Evolutionary conservation across 2,888 invertebrate genomes (phyloP).

Genomic region (Zele albiditarsus): DNA sequence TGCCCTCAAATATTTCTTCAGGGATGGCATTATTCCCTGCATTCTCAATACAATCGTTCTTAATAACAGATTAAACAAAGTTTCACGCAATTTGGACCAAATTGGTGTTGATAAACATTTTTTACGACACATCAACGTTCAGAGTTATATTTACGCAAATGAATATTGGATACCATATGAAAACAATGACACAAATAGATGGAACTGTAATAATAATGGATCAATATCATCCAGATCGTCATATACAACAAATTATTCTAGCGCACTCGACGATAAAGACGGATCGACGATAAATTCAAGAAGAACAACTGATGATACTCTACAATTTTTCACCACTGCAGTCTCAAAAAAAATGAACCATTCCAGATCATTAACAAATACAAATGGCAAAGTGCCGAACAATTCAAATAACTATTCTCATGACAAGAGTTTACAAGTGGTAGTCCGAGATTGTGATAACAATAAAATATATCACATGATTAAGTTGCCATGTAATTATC

Average conservation of each 20-base stretch:
- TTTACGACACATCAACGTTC: slow-evolving; percentile 51
- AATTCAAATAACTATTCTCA: slow-evolving; percentile 36
- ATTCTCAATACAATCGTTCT: slow-evolving; percentile 60
- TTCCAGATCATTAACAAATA: background rate
- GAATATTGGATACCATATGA: slow-evolving; percentile 31
- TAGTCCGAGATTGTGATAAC: background rate
- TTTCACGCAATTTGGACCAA: slow-evolving; percentile 55
- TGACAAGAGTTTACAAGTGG: background rate
- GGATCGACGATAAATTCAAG: slow-evolving; percentile 40
- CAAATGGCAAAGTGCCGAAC: slow-evolving; percentile 40
- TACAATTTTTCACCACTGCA: background rate
- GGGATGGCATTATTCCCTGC: slow-evolving; percentile 55
- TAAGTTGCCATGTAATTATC: slow-evolving; percentile 52
- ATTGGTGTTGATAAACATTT: slow-evolving; percentile 54
- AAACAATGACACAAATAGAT: background rate
- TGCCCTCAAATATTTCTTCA: slow-evolving; percentile 52
- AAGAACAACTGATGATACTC: slow-evolving; percentile 16
- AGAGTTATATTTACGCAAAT: slow-evolving; percentile 57
- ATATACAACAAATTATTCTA: slow-evolving; percentile 26
- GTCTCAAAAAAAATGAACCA: background rate
- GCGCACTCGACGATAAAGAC: slow-evolving; percentile 53
- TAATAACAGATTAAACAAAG: slow-evolving; percentile 57
- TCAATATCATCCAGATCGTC: slow-evolving; percentile 15
- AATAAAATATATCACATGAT: slow-evolving; percentile 10
- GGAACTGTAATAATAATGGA: background rate